These are phyloP conservation scores for Nyctibius grandis DNA, from an alignment of 2,797 vertebrate genomes.

Conservation along the genomic window DNA sequence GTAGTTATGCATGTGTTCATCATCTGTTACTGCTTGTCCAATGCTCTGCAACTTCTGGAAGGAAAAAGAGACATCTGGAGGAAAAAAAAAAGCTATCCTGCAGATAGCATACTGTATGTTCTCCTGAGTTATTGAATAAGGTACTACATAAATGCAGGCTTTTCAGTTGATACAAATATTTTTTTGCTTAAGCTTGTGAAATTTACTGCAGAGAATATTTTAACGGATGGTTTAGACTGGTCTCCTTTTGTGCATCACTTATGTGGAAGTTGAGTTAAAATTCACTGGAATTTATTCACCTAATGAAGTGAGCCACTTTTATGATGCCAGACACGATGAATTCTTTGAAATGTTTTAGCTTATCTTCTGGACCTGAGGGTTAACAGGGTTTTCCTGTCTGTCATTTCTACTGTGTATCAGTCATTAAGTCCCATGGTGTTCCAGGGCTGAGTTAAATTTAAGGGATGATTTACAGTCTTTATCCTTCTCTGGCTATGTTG, in stretches of 20 bases:
- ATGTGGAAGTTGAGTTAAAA: background rate
- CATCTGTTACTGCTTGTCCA: conserved; percentile 84
- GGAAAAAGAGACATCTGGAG: conserved; percentile 83
- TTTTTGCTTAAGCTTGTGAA: background rate
- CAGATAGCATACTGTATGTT: conserved; percentile 73
- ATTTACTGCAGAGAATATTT: background rate
- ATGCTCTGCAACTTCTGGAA: conserved; percentile 82
- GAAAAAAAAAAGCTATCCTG: conserved; percentile 62
- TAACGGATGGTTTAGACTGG: background rate
- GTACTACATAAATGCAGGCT: conserved; percentile 56
- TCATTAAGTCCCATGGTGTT: background rate
- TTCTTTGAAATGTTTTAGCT: conserved; percentile 11
- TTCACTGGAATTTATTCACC: conserved; percentile 40
- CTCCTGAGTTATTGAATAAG: conserved; percentile 66
- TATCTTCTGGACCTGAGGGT: background rate
- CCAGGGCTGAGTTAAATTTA: background rate
- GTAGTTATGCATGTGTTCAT: conserved; percentile 83
- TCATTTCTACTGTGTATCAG: background rate
- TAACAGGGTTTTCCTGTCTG: conserved; percentile 12
- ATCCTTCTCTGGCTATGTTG: background rate
- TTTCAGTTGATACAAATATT: conserved; percentile 21
- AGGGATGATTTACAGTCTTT: background rate
- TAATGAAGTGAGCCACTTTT: conserved; percentile 23
- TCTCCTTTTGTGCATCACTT: background rate
- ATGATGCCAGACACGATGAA: background rate